Evolutionary conservation across 2,797 vertebrate species (phyloP).

Genomic region (Brotula barbata): DNA sequence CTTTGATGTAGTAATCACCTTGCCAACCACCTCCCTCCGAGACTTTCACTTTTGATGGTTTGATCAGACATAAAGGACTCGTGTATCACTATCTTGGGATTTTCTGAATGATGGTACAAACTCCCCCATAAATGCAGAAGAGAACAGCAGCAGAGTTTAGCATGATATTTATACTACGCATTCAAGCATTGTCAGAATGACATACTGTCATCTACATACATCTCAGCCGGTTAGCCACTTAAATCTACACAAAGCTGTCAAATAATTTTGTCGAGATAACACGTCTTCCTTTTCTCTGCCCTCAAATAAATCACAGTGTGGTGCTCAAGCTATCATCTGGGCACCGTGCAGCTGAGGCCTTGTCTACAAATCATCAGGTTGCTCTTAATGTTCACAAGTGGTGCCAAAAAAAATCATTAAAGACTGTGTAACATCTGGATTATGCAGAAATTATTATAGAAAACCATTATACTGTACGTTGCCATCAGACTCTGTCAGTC

Average conservation of each 20-base stretch:
- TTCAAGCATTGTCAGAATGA: conserved; percentile 28
- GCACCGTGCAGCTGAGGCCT: neutral
- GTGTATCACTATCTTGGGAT: conserved; percentile 60
- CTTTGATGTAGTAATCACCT: conserved; percentile 55
- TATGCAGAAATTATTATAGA: neutral
- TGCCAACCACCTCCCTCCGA: conserved; percentile 61
- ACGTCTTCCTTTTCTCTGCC: conserved; percentile 20
- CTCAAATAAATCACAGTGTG: conserved; percentile 1
- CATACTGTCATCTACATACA: conserved; percentile 12
- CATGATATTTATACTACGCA: conserved; percentile 38
- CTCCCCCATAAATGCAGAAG: conserved; percentile 36
- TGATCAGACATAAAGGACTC: conserved; percentile 62
- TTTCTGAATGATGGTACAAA: conserved; percentile 56
- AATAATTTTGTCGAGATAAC: conserved; percentile 18
- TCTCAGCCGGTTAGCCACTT: conserved; percentile 2
- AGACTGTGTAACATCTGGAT: neutral
- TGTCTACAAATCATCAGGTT: conserved; percentile 2
- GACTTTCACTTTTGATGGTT: conserved; percentile 65
- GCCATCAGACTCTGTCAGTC: neutral
- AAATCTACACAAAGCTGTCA: conserved; percentile 18
- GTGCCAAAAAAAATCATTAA: neutral
- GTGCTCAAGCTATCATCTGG: conserved; percentile 1
- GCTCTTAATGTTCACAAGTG: neutral
- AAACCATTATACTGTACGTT: neutral
- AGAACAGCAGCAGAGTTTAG: conserved; percentile 17